Conservation (phyloP, 2,113 vertebrate genomes). For the Calypte anna region DNA sequence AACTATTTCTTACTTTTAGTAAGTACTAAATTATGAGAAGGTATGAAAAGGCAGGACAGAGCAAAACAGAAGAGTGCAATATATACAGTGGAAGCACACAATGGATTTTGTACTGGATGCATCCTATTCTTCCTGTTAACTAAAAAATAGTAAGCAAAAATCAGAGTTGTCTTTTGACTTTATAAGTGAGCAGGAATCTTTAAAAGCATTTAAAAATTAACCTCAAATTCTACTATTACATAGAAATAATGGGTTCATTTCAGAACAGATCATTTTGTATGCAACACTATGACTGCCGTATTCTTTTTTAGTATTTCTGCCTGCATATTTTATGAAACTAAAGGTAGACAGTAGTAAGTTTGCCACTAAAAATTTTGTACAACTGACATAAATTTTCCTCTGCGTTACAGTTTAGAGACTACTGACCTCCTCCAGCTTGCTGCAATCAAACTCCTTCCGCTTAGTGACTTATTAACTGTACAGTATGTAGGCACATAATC, state of each 20-base stretch:
- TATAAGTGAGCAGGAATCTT: neutral
- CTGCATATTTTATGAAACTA: neutral
- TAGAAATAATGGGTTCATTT: neutral
- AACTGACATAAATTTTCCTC: neutral
- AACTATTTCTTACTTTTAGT: neutral
- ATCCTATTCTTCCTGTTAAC: neutral
- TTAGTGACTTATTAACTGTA: neutral
- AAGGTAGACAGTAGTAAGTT: neutral
- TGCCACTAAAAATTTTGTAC: neutral
- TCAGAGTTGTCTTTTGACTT: neutral
- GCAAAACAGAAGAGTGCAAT: neutral
- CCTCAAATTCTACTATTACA: neutral
- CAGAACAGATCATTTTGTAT: neutral
- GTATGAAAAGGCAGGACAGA: accelerated
- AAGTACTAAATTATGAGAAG: neutral
- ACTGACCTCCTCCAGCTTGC: neutral
- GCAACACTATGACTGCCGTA: neutral
- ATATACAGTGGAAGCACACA: neutral
- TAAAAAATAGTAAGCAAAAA: neutral
- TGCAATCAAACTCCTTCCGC: neutral
- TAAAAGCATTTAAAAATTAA: neutral
- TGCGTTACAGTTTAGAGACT: neutral
- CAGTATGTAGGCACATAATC: neutral
- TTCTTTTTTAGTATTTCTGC: neutral
- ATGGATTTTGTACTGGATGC: neutral